Percentiles rank a stretch among this genome's conserved stretches.
Evolutionary conservation across 2,888 invertebrate genomes (phyloP).

Genomic region (Phoenoteleia sp.): DNA sequence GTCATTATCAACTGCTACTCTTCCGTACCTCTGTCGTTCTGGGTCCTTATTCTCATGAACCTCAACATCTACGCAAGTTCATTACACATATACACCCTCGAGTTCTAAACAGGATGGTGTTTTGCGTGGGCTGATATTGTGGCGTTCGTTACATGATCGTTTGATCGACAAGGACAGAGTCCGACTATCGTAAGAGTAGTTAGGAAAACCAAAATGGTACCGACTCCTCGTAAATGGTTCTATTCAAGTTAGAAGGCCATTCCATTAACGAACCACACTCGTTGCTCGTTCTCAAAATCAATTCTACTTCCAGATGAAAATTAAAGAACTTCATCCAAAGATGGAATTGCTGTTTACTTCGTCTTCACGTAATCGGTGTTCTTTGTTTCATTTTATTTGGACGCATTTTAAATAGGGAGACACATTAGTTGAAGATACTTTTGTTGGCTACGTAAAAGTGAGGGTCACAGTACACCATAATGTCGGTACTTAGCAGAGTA

Average conservation of each 20-base stretch:
- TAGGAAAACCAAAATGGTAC: constrained; percentile 80
- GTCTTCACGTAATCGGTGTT: too few relatives aligned
- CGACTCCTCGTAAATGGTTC: constrained; percentile 76
- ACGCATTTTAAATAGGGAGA: too few relatives aligned
- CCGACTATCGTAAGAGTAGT: constrained; percentile 76
- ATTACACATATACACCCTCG: constrained; percentile 58
- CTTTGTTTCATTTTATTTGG: too few relatives aligned
- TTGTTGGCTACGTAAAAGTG: constrained; percentile 64
- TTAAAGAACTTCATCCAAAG: constrained; percentile 18
- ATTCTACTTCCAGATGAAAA: constrained; percentile 9
- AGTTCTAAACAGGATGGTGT: constrained; percentile 35
- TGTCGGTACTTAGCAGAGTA: constrained; percentile 85
- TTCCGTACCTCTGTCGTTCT: constrained; percentile 51
- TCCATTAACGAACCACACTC: constrained; percentile 77
- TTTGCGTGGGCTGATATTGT: constrained; percentile 48
- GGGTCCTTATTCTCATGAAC: too few relatives aligned
- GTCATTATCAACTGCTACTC: constrained; percentile 83
- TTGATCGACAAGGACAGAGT: constrained; percentile 57
- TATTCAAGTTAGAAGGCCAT: constrained; percentile 78
- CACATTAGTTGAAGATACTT: neutral
- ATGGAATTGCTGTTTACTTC: too few relatives aligned
- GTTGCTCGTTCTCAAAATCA: constrained; percentile 19
- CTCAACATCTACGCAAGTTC: constrained; percentile 44
- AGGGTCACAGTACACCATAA: constrained; percentile 85
- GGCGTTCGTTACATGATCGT: constrained; percentile 53